These are phyloP conservation scores for Chlorops oryzae DNA, from an alignment of 1,140 invertebrate species.

Conservation along the genomic window DNA sequence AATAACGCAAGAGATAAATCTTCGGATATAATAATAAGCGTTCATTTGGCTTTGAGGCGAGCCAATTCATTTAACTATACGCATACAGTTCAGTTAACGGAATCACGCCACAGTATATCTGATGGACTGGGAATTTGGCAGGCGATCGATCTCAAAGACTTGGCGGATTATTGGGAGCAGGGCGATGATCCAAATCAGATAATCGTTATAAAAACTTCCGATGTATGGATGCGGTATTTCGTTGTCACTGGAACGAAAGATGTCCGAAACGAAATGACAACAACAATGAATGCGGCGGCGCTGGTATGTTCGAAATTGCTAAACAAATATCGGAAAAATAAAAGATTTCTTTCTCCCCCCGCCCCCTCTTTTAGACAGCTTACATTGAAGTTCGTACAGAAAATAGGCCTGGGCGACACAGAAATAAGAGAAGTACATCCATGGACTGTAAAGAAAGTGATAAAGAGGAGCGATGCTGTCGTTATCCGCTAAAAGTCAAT, in stretches of 20 bases:
- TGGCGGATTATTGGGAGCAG: constrained; percentile 69
- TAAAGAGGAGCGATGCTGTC: constrained; percentile 76
- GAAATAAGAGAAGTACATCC: constrained; percentile 59
- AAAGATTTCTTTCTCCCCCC: constrained; percentile 2
- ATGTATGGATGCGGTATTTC: constrained; percentile 50
- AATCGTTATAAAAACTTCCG: constrained; percentile 63
- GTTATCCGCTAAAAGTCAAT: constrained; percentile 88
- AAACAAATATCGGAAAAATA: neutral
- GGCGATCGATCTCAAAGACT: constrained; percentile 66
- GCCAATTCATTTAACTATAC: constrained; percentile 26
- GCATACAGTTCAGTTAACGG: constrained; percentile 31
- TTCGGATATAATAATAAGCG: constrained; percentile 26
- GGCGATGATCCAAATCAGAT: constrained; percentile 66
- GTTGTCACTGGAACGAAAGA: constrained; percentile 26
- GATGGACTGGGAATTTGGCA: constrained; percentile 60
- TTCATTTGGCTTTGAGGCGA: constrained; percentile 22
- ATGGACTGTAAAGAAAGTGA: constrained; percentile 41
- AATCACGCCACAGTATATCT: constrained; percentile 35
- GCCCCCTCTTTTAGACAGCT: constrained; percentile 61
- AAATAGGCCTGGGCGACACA: constrained; percentile 55
- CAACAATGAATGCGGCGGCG: neutral
- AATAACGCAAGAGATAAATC: constrained; percentile 8
- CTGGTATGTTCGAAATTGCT: constrained; percentile 2
- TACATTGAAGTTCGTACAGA: constrained; percentile 72
- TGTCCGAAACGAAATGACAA: constrained; percentile 29